Evolutionary conservation across 2,113 vertebrate genomes (phyloP).

Genomic region (Myiozetetes cayanensis): DNA sequence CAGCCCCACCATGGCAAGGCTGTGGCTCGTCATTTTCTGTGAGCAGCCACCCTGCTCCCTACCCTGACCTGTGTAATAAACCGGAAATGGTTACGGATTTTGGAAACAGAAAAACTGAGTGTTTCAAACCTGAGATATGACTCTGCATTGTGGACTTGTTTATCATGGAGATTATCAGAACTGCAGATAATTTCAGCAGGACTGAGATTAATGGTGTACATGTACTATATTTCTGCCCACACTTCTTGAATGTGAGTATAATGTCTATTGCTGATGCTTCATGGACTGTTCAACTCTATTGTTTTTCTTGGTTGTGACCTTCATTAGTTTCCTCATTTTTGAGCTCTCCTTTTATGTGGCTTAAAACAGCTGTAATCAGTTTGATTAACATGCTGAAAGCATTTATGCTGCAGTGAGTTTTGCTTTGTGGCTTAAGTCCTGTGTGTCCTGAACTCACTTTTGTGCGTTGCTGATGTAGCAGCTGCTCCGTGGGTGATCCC

Average conservation of each 20-base stretch:
- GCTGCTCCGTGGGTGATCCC: neutral
- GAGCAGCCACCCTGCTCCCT: neutral
- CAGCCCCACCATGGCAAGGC: fast-evolving
- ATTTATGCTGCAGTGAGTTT: neutral
- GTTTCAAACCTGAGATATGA: neutral
- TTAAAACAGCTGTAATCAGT: neutral
- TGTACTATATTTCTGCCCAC: neutral
- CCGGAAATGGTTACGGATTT: neutral
- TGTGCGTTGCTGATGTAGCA: neutral
- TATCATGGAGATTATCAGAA: neutral
- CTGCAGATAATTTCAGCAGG: neutral
- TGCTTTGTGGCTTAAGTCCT: neutral
- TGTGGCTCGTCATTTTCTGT: neutral
- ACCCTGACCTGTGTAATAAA: neutral
- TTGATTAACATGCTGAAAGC: neutral
- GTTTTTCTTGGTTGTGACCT: neutral
- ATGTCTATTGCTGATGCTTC: neutral
- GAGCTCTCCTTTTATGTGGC: neutral
- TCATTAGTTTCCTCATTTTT: neutral
- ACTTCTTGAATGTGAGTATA: neutral
- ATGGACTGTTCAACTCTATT: neutral
- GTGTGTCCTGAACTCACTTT: neutral
- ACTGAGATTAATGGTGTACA: neutral
- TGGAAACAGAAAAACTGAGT: neutral
- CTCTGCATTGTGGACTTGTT: neutral